A percentile compares a stretch with the other conserved stretches of the same genome.
These are phyloP conservation scores for Tiaroga cobitis DNA, from an alignment of 2,797 vertebrate species.

Conservation along the genomic window DNA sequence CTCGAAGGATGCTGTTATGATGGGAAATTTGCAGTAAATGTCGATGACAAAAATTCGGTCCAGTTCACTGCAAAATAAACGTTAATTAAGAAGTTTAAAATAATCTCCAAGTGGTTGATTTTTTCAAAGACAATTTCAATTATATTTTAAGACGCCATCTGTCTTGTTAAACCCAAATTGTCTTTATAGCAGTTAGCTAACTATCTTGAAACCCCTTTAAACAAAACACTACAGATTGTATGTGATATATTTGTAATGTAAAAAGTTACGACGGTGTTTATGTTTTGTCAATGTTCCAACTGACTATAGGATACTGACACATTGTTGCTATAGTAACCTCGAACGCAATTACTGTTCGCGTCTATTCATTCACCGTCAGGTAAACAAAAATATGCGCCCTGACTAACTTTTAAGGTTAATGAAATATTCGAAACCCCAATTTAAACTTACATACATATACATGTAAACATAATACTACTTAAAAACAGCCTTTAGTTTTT, in stretches of 20 bases:
- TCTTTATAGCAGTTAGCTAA: neutral
- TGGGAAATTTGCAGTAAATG: neutral
- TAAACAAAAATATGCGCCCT: neutral
- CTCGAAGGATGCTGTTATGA: neutral
- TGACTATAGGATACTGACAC: neutral
- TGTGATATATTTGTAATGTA: too few relatives aligned
- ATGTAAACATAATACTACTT: neutral
- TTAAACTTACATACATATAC: neutral
- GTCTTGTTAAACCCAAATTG: neutral
- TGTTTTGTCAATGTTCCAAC: neutral
- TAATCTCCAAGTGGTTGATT: neutral
- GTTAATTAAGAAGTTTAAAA: neutral
- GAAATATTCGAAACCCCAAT: neutral
- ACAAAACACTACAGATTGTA: neutral
- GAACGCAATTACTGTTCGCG: neutral
- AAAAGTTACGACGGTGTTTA: neutral
- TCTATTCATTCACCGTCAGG: neutral
- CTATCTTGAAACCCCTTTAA: neutral
- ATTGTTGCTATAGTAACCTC: neutral
- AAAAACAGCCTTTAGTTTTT: neutral
- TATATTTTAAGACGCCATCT: neutral
- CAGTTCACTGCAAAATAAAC: conserved; percentile 21
- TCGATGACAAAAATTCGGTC: neutral
- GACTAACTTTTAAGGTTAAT: neutral
- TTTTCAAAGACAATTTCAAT: neutral